Evolutionary conservation across 2,113 vertebrate species (phyloP).

Genomic region (Psittacula cyanocephala): DNA sequence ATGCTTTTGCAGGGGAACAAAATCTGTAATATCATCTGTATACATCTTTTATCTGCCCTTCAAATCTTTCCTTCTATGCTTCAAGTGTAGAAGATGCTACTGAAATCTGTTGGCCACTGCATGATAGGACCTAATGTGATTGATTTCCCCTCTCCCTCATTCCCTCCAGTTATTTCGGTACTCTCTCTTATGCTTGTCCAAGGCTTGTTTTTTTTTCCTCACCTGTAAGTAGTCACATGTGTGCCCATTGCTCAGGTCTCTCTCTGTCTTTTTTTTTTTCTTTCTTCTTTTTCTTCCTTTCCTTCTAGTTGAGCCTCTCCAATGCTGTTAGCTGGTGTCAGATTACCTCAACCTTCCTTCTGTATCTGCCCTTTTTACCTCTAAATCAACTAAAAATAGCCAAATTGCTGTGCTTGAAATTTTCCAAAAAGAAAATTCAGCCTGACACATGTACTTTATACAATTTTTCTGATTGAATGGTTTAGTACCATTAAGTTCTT

Average conservation of each 20-base stretch:
- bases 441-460: accelerated
- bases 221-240: not conserved
- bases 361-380: not conserved
- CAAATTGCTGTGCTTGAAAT: not conserved
- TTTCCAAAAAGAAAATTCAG: not conserved
- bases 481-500: not conserved
- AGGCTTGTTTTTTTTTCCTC: not conserved
- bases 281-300: too few species aligned
- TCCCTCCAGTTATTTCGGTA: not conserved
- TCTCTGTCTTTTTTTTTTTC: not conserved
- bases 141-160: accelerated
- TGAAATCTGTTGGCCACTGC: not conserved
- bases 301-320: not conserved
- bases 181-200: not conserved
- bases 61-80: not conserved
- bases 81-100: not conserved
- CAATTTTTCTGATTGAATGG: not conserved
- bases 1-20: not conserved
- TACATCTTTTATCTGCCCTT: not conserved
- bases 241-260: not conserved
- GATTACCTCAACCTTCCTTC: not conserved
- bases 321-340: not conserved
- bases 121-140: not conserved
- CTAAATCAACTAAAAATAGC: not conserved
- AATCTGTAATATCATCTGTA: not conserved